phyloP scores from a whole-genome alignment of 2,888 invertebrate species.

The Eilema sororculum region DNA sequence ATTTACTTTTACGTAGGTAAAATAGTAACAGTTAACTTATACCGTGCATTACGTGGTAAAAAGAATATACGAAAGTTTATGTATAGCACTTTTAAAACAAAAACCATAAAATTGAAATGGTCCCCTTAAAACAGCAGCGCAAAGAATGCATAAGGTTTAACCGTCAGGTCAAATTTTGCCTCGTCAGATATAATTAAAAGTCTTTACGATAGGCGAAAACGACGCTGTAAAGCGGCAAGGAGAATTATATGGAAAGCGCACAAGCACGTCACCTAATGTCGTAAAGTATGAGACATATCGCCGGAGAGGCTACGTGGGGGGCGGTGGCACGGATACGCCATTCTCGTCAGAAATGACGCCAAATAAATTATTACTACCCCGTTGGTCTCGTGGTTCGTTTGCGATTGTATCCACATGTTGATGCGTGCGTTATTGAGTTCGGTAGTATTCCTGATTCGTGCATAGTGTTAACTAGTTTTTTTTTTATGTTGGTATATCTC shows the following conservation, averaged over 20 bases:
- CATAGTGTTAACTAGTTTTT: not conserved
- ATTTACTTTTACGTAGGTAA: not conserved
- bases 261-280: conserved; percentile 67
- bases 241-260: conserved; percentile 71
- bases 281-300: conserved; percentile 64
- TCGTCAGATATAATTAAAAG: conserved; percentile 80
- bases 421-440: not conserved
- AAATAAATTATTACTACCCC: conserved; percentile 3
- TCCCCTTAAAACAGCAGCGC: conserved; percentile 61
- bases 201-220: conserved; percentile 79
- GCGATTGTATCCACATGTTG: not conserved
- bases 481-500: not conserved
- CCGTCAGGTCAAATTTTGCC: conserved; percentile 69
- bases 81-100: conserved; percentile 64
- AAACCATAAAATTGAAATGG: conserved; percentile 59
- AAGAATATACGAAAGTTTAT: conserved; percentile 30
- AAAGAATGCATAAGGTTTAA: conserved; percentile 71
- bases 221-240: conserved; percentile 77
- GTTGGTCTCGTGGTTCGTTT: not conserved
- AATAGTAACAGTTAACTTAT: not conserved
- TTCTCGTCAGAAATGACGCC: not conserved
- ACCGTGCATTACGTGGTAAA: not conserved
- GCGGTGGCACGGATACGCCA: not conserved
- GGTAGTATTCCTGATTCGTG: not conserved
- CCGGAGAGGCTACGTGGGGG: conserved; percentile 25